Evolutionary conservation across 2,113 vertebrate species (phyloP), one percentile per base, ranked within the genome.

Genomic region (Sigmodon hispidus): DNA sequence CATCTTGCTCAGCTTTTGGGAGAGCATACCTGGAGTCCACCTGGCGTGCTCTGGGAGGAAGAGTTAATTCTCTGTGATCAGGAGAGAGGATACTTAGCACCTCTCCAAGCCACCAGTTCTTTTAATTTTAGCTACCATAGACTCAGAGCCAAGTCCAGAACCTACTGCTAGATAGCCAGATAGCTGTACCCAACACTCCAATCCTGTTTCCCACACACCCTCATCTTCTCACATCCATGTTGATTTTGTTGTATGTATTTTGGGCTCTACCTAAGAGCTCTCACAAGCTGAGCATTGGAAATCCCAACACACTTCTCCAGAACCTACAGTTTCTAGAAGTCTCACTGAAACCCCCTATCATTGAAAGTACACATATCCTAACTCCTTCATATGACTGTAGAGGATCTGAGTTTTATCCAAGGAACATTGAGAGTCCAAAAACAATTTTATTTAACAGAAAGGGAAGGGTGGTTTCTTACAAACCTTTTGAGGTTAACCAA

Each of bases 11-110:
- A 0, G 31, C 17, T 83, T 59, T 19, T 26, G 69, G 85, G 77
- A 2, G 13, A 21, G 29, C 40, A 9, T 1, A 11, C 7, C 17
- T 4, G 57, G 67, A 15, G 21, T 24, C 1, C 4, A 24, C 3
- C 29, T 67, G 6, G 6, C 0, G 13, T 24, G 48, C 29, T 16
- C 52, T n/a, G 36, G 2, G 43, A 43, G 36, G 84, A 61, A 52
- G 77, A 22, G 15, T 0, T 61, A 4, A 4, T 36, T 26, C 21
- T 52, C 50, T 16, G 29, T 12, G 55, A 17, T 70, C 63, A 6
- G 5, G 4, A 40, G 72, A 21, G 40, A 40, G 55, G 36, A 69
- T 0, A 22, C 57, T 6, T 43, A 29, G 15, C 11, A 57, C 73
- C 59, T 29, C 55, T 31, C 69, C 1, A 0, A 52, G 40, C 31